These are phyloP conservation scores for Clupea harengus DNA, from an alignment of 2,113 vertebrate species.

Conservation along the genomic window DNA sequence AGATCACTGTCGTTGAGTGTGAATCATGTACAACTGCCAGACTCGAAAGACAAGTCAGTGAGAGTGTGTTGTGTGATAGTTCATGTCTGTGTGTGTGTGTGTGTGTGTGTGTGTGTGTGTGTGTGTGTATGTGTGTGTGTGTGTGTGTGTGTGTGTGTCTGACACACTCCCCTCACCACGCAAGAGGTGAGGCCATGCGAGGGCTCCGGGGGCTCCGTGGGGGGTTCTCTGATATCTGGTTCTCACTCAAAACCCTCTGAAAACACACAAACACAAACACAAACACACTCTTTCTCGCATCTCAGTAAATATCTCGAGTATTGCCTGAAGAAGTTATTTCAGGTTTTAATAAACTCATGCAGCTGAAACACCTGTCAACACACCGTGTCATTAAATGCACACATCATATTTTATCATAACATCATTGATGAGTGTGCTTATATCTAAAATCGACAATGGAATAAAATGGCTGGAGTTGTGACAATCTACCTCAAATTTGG, in stretches of 20 bases:
- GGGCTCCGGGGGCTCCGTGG: conserved; percentile 77
- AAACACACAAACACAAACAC: not conserved
- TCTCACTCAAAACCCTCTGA: conserved; percentile 85
- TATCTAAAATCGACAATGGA: not conserved
- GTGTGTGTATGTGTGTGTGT: conserved; percentile 24
- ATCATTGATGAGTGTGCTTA: too few species aligned
- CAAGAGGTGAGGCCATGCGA: conserved; percentile 81
- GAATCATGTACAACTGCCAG: not conserved
- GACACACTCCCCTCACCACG: conserved; percentile 79
- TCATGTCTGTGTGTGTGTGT: not conserved
- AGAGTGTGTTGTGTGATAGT: not conserved
- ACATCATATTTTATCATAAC: too few species aligned
- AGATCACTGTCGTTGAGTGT: not conserved
- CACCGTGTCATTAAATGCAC: too few species aligned
- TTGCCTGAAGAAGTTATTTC: too few species aligned
- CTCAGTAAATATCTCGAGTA: too few species aligned
- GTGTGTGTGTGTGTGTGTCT: conserved; percentile 16
- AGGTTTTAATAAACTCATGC: too few species aligned
- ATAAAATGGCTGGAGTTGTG: not conserved
- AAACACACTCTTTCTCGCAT: not conserved
- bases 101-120: conserved; percentile 18
- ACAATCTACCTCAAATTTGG: conserved; percentile 89
- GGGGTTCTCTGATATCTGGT: conserved; percentile 77
- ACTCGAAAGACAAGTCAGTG: not conserved
- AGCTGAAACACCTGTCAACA: too few species aligned